These are phyloP conservation scores for Keiferia lycopersicella DNA, from an alignment of 2,888 invertebrate genomes.

Conservation along the genomic window DNA sequence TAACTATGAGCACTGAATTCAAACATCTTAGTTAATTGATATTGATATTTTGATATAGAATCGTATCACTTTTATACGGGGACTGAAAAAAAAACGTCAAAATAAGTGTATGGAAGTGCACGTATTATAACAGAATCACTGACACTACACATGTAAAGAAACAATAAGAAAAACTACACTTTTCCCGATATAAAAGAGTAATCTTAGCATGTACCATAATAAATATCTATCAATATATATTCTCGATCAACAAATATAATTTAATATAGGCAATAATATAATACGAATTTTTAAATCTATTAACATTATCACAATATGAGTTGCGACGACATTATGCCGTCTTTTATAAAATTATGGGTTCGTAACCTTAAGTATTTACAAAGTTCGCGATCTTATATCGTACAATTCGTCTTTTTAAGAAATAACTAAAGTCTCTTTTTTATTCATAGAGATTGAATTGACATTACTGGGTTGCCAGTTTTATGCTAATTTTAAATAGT, in stretches of 20 bases:
- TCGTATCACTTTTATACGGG: neutral
- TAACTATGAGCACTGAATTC: too few relatives aligned
- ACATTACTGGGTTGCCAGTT: too few relatives aligned
- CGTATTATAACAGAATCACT: constrained; percentile 40
- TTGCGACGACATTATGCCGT: constrained; percentile 63
- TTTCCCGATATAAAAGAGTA: constrained; percentile 59
- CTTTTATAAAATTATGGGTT: constrained; percentile 54
- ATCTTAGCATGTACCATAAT: constrained; percentile 65
- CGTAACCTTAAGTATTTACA: constrained; percentile 51
- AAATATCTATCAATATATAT: constrained; percentile 76
- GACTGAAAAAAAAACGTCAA: constrained; percentile 2
- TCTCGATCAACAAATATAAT: constrained; percentile 76
- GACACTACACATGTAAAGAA: constrained; percentile 51
- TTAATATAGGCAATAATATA: constrained; percentile 70
- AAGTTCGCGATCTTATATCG: constrained; percentile 47
- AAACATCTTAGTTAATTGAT: neutral
- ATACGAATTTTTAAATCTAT: constrained; percentile 65
- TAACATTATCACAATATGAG: constrained; percentile 72
- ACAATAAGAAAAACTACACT: constrained; percentile 52
- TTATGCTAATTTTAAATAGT: too few relatives aligned
- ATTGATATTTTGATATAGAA: constrained; percentile 20
- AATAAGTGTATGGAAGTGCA: constrained; percentile 31
- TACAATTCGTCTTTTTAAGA: constrained; percentile 49
- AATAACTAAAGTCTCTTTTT: too few relatives aligned
- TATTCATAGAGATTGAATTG: too few relatives aligned